These are phyloP conservation scores for Calameuta idolon DNA, from an alignment of 2,888 invertebrate genomes.

Conservation along the genomic window DNA sequence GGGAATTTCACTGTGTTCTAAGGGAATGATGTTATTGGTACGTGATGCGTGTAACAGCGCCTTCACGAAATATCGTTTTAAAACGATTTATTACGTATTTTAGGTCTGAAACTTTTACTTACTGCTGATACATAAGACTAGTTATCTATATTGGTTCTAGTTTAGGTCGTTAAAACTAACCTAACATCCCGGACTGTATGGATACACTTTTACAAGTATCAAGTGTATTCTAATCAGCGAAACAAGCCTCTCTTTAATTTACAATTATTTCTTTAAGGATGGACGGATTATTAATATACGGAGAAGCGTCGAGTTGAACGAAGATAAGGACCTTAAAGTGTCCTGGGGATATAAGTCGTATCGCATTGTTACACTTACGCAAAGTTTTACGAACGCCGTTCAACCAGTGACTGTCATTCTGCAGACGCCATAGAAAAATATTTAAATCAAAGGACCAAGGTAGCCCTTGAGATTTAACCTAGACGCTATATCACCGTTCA, in stretches of 20 bases:
- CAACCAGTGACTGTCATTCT: neutral
- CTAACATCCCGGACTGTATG: neutral
- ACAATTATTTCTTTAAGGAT: neutral
- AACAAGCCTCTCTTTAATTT: neutral
- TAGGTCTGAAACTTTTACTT: neutral
- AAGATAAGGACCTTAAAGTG: neutral
- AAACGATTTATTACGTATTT: neutral
- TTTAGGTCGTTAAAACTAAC: neutral
- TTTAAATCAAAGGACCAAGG: constrained; percentile 22
- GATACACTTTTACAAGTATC: neutral
- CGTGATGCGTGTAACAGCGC: neutral
- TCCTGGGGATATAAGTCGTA: neutral
- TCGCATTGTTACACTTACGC: neutral
- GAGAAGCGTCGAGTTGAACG: neutral
- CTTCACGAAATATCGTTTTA: neutral
- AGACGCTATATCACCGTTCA: neutral
- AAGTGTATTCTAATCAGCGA: neutral
- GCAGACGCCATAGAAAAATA: constrained; percentile 21
- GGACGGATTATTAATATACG: neutral
- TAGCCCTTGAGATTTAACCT: neutral
- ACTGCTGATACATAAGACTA: neutral
- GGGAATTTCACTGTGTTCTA: neutral
- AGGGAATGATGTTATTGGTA: neutral
- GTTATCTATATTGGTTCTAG: neutral
- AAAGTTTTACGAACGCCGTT: neutral